Evolutionary conservation across 1,140 invertebrate genomes (phyloP), one percentile per base, ranked within the genome.

Genomic region (Lepidotrigona ventralis): DNA sequence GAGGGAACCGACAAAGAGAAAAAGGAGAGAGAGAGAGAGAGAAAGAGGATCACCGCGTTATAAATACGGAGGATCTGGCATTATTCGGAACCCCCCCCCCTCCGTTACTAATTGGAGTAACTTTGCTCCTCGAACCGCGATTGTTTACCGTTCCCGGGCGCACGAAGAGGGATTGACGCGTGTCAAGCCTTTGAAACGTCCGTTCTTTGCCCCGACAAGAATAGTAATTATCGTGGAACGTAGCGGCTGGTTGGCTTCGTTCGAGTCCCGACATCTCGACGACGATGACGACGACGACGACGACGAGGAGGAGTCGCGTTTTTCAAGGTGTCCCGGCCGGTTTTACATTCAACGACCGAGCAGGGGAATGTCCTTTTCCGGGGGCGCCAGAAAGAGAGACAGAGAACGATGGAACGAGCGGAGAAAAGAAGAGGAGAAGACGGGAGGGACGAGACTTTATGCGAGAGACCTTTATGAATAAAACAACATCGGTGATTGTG

Each of bases 31-130:
- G n/a, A 21, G 33, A 63, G 39, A 58, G 33, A 56, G 71, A 56
- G 51, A 75, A 23, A 66, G 56, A 58, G 76, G 83, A 85, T 85
- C 83, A 85, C 80, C 60, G n/a, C 56, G 80, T 88, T 88, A 85
- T 88, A 88, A 88, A 88, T 86, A 88, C 81, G 77, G 60, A 81
- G 84, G 56, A 83, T 63, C 76, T 70, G 71, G 60, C 84, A 85
- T 88, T 88, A 88, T 88, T 88, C 79, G 86, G 85, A 63, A 80
- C 8, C 39, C 8, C 39, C 6, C 39, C 6, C 39, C 73, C 78
- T 70, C 70, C 39, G 86, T 74, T 81, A 76, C 86, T 88, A 88
- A 88, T 88, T 88, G 87, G 86, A 88, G 86, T 85, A 88, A 88
- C 86, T 88, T 88, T 29, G 87, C 72, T 81, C 66, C 82, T 88